phyloP scores from a whole-genome alignment of 2,888 invertebrate genomes.

The Catocala nupta region DNA sequence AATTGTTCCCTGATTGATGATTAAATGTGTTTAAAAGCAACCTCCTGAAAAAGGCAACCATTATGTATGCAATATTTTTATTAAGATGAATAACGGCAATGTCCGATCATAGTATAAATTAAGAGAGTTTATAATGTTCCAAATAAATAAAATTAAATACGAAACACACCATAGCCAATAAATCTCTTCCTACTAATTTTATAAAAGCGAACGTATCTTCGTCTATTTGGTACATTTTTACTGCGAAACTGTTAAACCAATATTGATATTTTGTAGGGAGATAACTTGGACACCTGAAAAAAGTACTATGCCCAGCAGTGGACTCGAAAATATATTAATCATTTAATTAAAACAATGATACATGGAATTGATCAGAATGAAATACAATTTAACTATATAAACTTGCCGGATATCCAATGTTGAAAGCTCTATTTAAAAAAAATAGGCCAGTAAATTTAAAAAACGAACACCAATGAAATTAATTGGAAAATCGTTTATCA shows the following conservation, averaged over 20 bases:
- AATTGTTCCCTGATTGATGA: neutral
- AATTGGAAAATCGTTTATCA: constrained; percentile 64
- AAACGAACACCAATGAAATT: constrained; percentile 36
- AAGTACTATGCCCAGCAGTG: too few species aligned
- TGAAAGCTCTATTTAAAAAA: constrained; percentile 26
- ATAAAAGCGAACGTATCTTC: too few species aligned
- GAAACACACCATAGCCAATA: too few species aligned
- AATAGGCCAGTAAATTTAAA: constrained; percentile 52
- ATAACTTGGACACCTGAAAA: too few species aligned
- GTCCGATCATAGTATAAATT: too few species aligned
- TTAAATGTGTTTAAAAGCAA: neutral
- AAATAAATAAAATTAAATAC: too few species aligned
- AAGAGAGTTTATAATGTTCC: too few species aligned
- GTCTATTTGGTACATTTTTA: too few species aligned
- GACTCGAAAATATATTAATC: neutral
- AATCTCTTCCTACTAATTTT: too few species aligned
- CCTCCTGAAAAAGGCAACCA: neutral
- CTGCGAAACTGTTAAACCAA: too few species aligned
- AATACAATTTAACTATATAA: neutral
- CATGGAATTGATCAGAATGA: neutral
- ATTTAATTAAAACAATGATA: neutral
- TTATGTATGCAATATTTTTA: neutral
- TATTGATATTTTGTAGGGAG: too few species aligned
- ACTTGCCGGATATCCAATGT: neutral
- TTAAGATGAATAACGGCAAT: too few species aligned